These are phyloP conservation scores for Yponomeuta plumbellus DNA, from an alignment of 2,888 invertebrate genomes.

Conservation along the genomic window DNA sequence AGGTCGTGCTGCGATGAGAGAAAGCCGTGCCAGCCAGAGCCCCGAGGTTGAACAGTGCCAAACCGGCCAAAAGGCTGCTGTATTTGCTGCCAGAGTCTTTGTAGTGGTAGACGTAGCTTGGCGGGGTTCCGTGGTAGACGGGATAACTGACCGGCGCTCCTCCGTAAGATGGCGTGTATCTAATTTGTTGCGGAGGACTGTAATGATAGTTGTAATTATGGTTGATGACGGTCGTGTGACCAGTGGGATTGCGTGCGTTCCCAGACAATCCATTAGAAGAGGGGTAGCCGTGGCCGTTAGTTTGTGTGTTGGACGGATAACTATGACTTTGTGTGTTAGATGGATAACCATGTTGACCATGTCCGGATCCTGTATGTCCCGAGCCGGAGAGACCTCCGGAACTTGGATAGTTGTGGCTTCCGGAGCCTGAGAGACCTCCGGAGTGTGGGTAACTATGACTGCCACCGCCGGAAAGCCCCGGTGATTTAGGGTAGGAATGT, in stretches of 20 bases:
- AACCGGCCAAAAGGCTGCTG: slow-evolving; percentile 55
- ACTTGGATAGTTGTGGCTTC: slow-evolving; percentile 34
- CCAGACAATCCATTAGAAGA: slow-evolving; percentile 31
- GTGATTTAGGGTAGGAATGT: slow-evolving; percentile 19
- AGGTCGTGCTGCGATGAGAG: slow-evolving; percentile 21
- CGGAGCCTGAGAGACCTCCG: slow-evolving; percentile 28
- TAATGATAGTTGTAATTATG: slow-evolving; percentile 61
- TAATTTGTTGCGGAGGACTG: slow-evolving; percentile 56
- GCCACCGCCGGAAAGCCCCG: slow-evolving; percentile 21
- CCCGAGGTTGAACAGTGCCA: slow-evolving; percentile 61
- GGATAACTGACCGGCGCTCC: slow-evolving; percentile 48
- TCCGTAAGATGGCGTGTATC: slow-evolving; percentile 47
- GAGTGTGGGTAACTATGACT: slow-evolving; percentile 35
- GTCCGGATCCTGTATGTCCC: slow-evolving; percentile 31
- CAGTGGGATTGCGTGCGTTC: slow-evolving; percentile 8
- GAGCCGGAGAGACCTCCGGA: slow-evolving; percentile 28
- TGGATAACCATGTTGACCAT: slow-evolving; percentile 37
- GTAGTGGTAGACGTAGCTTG: slow-evolving; percentile 60
- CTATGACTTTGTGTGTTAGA: slow-evolving; percentile 23
- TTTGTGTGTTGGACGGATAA: slow-evolving; percentile 20
- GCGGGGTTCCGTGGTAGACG: slow-evolving; percentile 56
- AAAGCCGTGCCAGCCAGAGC: slow-evolving; percentile 46
- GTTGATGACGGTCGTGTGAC: slow-evolving; percentile 40
- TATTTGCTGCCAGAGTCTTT: slow-evolving; percentile 65
- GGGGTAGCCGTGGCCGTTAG: slow-evolving; percentile 17